Conservation (phyloP, 1,140 invertebrate species). For the Pinna nobilis region DNA sequence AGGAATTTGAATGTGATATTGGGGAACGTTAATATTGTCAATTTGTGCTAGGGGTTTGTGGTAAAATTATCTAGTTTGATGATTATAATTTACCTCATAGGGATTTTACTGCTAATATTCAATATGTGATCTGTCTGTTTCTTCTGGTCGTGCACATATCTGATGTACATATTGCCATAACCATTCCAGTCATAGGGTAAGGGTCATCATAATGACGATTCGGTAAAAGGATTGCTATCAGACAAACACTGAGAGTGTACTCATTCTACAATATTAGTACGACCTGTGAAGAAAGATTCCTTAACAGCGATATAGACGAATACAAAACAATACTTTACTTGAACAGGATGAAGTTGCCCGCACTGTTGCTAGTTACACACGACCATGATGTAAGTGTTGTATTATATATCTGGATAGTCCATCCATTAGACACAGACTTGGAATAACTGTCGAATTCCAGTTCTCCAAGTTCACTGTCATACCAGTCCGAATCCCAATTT, state of each 20-base stretch:
- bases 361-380: slow-evolving; percentile 11
- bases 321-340: neutral
- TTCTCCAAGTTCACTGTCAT: slow-evolving; percentile 10
- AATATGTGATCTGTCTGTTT: too few relatives aligned
- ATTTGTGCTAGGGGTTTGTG: too few relatives aligned
- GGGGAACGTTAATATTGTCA: too few relatives aligned
- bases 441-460: neutral
- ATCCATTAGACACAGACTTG: slow-evolving; percentile 1
- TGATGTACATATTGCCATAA: too few relatives aligned
- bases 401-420: neutral
- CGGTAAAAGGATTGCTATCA: neutral
- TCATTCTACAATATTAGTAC: neutral
- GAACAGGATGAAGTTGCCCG: neutral
- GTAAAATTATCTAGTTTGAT: too few relatives aligned
- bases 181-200: too few relatives aligned
- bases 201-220: too few relatives aligned
- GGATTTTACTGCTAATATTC: too few relatives aligned
- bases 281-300: neutral
- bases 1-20: neutral
- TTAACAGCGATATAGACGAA: neutral
- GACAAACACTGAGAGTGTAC: neutral
- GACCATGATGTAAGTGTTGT: slow-evolving; percentile 14
- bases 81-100: too few relatives aligned
- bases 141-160: too few relatives aligned
- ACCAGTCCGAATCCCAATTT: slow-evolving; percentile 5